Evolutionary conservation across 2,888 invertebrate species (phyloP).

Genomic region (Acanthoscelides obtectus): DNA sequence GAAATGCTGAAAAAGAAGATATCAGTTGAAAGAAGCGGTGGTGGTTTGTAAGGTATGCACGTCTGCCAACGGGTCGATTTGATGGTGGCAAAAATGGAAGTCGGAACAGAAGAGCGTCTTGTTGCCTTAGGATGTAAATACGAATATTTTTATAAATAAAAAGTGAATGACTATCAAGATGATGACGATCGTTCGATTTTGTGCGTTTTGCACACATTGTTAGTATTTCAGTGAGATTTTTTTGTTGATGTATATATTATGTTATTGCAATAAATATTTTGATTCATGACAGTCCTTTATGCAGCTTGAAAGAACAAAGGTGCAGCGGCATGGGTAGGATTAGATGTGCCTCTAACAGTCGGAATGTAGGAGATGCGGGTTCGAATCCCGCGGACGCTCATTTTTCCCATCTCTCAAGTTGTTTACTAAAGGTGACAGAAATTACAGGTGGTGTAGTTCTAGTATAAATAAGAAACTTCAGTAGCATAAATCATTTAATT

Average conservation of each 20-base stretch:
- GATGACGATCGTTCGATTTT: not conserved
- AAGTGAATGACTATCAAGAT: not conserved
- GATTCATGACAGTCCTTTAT: not conserved
- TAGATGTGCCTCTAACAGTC: too few species aligned
- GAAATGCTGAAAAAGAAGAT: conserved; percentile 73
- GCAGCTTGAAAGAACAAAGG: too few species aligned
- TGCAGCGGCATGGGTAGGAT: too few species aligned
- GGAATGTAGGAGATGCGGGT: too few species aligned
- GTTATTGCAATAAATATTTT: not conserved
- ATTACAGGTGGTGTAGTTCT: too few species aligned
- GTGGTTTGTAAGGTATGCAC: conserved; percentile 70
- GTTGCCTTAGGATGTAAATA: not conserved
- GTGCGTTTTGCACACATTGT: not conserved
- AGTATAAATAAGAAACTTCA: too few species aligned
- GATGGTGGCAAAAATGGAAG: not conserved
- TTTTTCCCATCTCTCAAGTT: too few species aligned
- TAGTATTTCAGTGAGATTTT: not conserved
- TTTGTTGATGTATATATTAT: not conserved
- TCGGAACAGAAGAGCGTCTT: not conserved
- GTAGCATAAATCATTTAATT: too few species aligned
- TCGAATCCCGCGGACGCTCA: too few species aligned
- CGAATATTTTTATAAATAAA: not conserved
- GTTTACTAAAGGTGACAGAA: too few species aligned
- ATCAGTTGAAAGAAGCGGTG: conserved; percentile 91
- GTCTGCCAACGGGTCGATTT: not conserved